Conservation (phyloP, 2,797 vertebrate genomes). For the Anguilla obscura region DNA sequence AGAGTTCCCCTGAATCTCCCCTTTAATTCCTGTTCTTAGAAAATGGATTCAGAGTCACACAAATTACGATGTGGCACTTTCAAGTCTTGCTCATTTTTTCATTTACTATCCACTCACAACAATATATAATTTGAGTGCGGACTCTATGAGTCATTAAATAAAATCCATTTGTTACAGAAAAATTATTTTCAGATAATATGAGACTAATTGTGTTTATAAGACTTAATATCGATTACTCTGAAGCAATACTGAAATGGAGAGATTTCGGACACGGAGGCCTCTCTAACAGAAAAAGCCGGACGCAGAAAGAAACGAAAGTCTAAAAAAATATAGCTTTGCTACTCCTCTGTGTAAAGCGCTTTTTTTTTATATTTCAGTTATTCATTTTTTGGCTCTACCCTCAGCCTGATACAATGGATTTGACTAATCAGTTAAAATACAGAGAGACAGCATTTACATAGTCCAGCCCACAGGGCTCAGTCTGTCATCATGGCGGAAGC, state of each 20-base stretch:
- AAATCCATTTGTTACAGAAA: constrained; percentile 14
- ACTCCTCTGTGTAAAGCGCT: constrained; percentile 70
- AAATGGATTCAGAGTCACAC: not conserved
- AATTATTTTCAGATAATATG: constrained; percentile 3
- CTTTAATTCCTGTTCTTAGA: not conserved
- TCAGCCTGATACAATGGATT: constrained; percentile 64
- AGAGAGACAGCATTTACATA: constrained; percentile 74
- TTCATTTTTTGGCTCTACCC: constrained; percentile 69
- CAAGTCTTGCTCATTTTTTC: not conserved
- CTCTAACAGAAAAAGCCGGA: constrained; percentile 46
- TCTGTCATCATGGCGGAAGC: not conserved
- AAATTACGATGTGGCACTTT: not conserved
- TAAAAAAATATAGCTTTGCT: constrained; percentile 86
- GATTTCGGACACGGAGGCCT: not conserved
- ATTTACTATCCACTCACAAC: constrained; percentile 19
- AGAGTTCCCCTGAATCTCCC: not conserved
- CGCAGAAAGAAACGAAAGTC: constrained; percentile 53
- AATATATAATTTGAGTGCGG: constrained; percentile 22
- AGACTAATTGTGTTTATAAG: constrained; percentile 9
- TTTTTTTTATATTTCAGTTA: constrained; percentile 46
- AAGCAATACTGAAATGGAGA: constrained; percentile 22
- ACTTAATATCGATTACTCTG: not conserved
- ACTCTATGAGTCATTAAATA: constrained; percentile 12
- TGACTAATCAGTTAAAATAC: constrained; percentile 64
- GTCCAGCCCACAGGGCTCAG: not conserved